phyloP scores from a whole-genome alignment of 2,888 invertebrate genomes.

The Macaria liturata region DNA sequence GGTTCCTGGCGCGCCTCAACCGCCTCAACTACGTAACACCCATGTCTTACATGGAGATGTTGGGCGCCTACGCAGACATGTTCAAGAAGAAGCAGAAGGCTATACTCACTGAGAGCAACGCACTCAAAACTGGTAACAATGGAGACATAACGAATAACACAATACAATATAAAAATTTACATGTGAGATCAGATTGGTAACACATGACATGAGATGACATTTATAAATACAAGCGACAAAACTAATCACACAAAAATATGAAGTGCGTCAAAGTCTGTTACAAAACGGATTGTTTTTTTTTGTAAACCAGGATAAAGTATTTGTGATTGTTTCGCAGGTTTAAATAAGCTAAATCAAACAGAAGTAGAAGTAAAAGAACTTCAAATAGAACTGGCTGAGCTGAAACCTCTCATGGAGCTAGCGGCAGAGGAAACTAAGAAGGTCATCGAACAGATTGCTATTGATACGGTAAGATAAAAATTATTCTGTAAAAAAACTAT shows the following conservation, averaged over 20 bases:
- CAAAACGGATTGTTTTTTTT: too few species aligned
- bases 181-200: too few species aligned
- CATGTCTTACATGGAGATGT: slow-evolving; percentile 93
- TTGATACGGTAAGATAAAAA: slow-evolving; percentile 84
- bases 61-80: slow-evolving; percentile 90
- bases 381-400: slow-evolving; percentile 89
- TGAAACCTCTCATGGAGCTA: slow-evolving; percentile 91
- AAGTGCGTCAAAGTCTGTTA: too few species aligned
- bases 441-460: slow-evolving; percentile 90
- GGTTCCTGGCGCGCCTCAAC: slow-evolving; percentile 87
- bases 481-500: too few species aligned
- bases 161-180: too few species aligned
- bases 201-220: too few species aligned
- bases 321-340: slow-evolving; percentile 65
- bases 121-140: slow-evolving; percentile 83
- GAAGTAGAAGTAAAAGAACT: slow-evolving; percentile 91
- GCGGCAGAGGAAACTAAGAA: slow-evolving; percentile 91
- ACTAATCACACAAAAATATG: too few species aligned
- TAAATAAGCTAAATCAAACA: slow-evolving; percentile 91
- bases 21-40: slow-evolving; percentile 95
- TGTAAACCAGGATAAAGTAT: too few species aligned
- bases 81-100: slow-evolving; percentile 86
- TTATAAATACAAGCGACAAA: too few species aligned
- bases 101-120: slow-evolving; percentile 79
- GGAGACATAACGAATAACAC: too few species aligned